phyloP scores from a whole-genome alignment of 2,888 invertebrate genomes.

The Chymomyza caudatula region DNA sequence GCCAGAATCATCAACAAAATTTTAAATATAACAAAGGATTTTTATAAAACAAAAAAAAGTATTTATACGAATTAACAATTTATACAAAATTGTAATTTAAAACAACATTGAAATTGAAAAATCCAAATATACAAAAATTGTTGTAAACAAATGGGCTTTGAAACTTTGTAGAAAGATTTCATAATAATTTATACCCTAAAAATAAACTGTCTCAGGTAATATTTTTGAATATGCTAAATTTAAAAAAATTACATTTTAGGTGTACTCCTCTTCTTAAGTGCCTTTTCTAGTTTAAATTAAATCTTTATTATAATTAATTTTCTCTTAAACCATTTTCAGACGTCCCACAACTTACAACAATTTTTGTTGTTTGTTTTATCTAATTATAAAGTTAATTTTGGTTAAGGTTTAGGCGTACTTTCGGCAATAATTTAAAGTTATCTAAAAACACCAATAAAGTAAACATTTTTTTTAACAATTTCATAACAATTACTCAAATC shows the following conservation, averaged over 20 bases:
- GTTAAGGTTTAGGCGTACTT: slow-evolving; percentile 61
- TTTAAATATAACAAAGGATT: slow-evolving; percentile 36
- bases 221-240: background rate
- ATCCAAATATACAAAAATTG: slow-evolving; percentile 35
- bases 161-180: slow-evolving; percentile 18
- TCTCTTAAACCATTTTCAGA: background rate
- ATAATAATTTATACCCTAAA: background rate
- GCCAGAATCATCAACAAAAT: slow-evolving; percentile 26
- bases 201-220: background rate
- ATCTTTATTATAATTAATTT: slow-evolving; percentile 20
- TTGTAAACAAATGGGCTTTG: slow-evolving; percentile 15
- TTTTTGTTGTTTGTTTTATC: slow-evolving; percentile 42
- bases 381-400: slow-evolving; percentile 47
- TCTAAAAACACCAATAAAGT: background rate
- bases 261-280: slow-evolving; percentile 52
- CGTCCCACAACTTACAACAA: slow-evolving; percentile 28
- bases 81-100: slow-evolving; percentile 49
- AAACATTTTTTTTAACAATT: background rate
- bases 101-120: slow-evolving; percentile 14
- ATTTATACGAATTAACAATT: slow-evolving; percentile 48
- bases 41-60: slow-evolving; percentile 47
- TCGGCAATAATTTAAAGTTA: slow-evolving; percentile 65
- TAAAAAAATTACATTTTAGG: background rate
- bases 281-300: slow-evolving; percentile 59
- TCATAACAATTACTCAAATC: background rate